Evolutionary conservation across 2,113 vertebrate species (phyloP), one percentile per base, ranked within the genome.

Genomic region (Helogale parvula): DNA sequence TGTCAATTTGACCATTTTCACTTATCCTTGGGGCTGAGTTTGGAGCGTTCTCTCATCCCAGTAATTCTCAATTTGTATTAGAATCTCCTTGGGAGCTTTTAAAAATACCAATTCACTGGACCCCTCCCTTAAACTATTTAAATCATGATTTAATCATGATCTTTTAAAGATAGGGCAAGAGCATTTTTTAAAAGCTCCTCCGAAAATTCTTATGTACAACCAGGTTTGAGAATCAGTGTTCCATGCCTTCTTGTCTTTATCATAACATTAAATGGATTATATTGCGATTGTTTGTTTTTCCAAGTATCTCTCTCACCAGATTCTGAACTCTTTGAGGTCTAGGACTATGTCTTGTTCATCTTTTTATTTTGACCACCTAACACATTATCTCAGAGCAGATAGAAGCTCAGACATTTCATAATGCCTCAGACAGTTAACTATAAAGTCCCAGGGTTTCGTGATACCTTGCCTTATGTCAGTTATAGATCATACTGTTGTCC

Each of bases 291-390:
- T 23, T 50, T 54, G 45, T 94, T 91, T 92, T 79, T 33, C 10
- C 5, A 89, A 27, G 14, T 76, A 35, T 66, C 52, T 92, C 35
- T 41, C 7, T 93, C 38, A 97, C 7, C 82, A 95, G 54, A 81
- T 82, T 54, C 52, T 77, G 52, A 77, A 29, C 23, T 96, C 66
- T 94, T 77, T 95, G 87, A 97, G 80, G 54, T 15, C 19, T 45
- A 74, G 52, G 35, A 95, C 54, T 93, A 35, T 74, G 5, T 89
- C 35, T 85, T 89, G 7, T 82, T 93, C 15, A 74, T 94, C 72
- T 87, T 95, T 94, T 90, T 38, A 88, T 88, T 86, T 91, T 96
- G 66, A 91, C 21, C 65, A 93, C 25, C 31, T 54, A 90, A 96
- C 14, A 69, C 17, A 81, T 45, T 72, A 9, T 27, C 66, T 85